Evolutionary conservation across 2,888 invertebrate species (phyloP).

Genomic region (Lithophane socia): DNA sequence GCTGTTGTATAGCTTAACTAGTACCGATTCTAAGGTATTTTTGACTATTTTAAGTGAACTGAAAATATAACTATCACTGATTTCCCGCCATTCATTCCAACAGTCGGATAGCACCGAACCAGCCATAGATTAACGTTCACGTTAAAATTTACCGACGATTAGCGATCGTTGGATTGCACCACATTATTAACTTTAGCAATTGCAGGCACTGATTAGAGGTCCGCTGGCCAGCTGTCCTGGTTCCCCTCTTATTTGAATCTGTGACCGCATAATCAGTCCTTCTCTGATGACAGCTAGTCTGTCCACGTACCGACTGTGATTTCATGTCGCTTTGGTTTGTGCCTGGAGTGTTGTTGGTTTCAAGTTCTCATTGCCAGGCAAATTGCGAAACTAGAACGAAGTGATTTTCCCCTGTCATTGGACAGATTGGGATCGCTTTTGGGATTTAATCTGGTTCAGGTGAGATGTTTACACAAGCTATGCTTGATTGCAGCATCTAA

Average conservation of each 20-base stretch:
- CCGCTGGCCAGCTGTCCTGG: slow-evolving; percentile 2
- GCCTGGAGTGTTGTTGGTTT: slow-evolving; percentile 25
- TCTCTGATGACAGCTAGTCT: slow-evolving; percentile 38
- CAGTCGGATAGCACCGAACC: slow-evolving; percentile 1
- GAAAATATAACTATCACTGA: background rate
- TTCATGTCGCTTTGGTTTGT: slow-evolving; percentile 18
- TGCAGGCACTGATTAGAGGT: slow-evolving; percentile 59
- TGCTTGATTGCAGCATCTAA: background rate
- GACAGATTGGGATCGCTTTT: slow-evolving; percentile 28
- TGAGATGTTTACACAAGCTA: background rate
- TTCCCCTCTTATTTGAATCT: slow-evolving; percentile 57
- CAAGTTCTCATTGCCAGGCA: slow-evolving; percentile 34
- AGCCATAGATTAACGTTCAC: slow-evolving; percentile 34
- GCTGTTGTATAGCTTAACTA: too few relatives aligned
- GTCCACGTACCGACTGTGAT: slow-evolving; percentile 23
- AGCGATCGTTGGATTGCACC: slow-evolving; percentile 25
- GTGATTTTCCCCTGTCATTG: slow-evolving; percentile 26
- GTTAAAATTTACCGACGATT: slow-evolving; percentile 28
- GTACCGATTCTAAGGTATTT: too few relatives aligned
- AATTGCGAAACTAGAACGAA: slow-evolving; percentile 16
- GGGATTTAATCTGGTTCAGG: background rate
- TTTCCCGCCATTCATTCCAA: background rate
- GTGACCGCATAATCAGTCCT: slow-evolving; percentile 50
- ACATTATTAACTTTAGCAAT: slow-evolving; percentile 53
- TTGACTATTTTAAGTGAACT: background rate